Conservation (phyloP, 2,797 vertebrate species). For the Manis pentadactyla region DNA sequence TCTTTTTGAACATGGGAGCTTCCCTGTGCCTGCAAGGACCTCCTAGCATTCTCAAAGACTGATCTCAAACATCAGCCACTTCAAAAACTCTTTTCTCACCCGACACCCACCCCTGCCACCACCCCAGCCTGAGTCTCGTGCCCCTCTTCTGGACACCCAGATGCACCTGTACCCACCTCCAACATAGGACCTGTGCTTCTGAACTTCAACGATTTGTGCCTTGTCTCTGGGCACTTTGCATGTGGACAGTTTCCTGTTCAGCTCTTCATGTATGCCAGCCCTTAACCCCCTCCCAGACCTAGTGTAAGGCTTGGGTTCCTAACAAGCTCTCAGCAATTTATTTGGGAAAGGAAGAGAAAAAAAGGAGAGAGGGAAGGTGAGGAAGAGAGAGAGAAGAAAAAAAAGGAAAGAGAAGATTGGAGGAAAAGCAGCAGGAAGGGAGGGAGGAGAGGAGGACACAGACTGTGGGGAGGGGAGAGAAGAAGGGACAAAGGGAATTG, state of each 20-base stretch:
- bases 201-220: background rate
- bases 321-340: background rate
- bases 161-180: background rate
- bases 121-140: background rate
- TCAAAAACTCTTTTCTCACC: background rate
- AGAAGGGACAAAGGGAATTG: background rate
- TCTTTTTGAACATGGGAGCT: background rate
- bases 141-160: background rate
- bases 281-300: background rate
- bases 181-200: background rate
- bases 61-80: background rate
- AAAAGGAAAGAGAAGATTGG: background rate
- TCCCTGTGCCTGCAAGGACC: background rate
- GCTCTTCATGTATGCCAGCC: background rate
- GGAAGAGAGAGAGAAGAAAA: background rate
- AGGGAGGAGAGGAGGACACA: background rate
- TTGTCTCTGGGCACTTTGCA: background rate
- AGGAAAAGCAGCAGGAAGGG: background rate
- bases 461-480: background rate
- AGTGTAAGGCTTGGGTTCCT: background rate
- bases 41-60: background rate
- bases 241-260: background rate
- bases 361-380: background rate
- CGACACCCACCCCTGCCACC: background rate
- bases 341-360: background rate